Conservation (phyloP, 1,140 invertebrate genomes). For the Theocolax elegans region DNA sequence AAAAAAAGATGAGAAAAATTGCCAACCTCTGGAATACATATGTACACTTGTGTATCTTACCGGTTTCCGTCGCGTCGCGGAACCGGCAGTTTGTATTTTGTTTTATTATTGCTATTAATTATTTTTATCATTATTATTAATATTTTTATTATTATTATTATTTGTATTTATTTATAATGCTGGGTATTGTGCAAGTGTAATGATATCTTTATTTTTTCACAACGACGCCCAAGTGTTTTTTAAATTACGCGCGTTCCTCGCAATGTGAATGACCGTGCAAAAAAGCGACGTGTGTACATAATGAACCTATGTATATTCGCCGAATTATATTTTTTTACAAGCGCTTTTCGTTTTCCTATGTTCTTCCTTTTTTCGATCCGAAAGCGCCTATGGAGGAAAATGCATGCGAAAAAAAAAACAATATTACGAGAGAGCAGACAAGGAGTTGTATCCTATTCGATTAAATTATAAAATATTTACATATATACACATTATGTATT, state of each 20-base stretch:
- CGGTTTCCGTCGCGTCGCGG: slow-evolving; percentile 13
- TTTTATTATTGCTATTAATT: slow-evolving; percentile 34
- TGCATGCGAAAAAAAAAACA: not conserved
- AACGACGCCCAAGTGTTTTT: not conserved
- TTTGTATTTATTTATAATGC: slow-evolving; percentile 43
- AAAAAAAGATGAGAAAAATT: slow-evolving; percentile 23
- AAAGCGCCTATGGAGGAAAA: slow-evolving; percentile 38
- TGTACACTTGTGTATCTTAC: not conserved
- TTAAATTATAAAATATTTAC: slow-evolving; percentile 50
- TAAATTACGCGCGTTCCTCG: no score
- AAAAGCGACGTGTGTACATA: slow-evolving; percentile 32
- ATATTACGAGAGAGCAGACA: slow-evolving; percentile 1
- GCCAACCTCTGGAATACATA: slow-evolving; percentile 5
- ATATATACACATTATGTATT: slow-evolving; percentile 53
- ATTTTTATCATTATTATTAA: slow-evolving; percentile 19
- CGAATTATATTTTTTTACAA: not conserved
- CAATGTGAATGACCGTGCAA: slow-evolving; percentile 28
- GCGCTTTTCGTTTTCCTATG: not conserved
- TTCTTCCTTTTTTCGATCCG: not conserved
- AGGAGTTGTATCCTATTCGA: slow-evolving; percentile 52
- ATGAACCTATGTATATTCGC: slow-evolving; percentile 11
- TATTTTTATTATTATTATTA: slow-evolving; percentile 33
- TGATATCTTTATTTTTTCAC: slow-evolving; percentile 39
- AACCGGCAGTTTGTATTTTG: slow-evolving; percentile 30
- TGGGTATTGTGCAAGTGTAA: slow-evolving; percentile 44